Conservation (phyloP, 92 coral and sea anemone species). For the Bergia puertoricense region DNA sequence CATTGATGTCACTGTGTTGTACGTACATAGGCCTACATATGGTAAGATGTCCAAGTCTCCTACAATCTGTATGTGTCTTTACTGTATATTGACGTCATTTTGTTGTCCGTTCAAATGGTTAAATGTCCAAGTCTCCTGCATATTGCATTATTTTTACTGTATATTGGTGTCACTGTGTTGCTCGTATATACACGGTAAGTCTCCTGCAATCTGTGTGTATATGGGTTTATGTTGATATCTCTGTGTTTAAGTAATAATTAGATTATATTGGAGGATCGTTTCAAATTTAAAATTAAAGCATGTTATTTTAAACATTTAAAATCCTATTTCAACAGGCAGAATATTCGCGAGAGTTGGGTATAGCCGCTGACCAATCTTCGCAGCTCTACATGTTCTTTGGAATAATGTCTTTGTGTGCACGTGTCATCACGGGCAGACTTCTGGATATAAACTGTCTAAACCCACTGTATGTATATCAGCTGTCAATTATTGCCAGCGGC, state of each 20-base stretch:
- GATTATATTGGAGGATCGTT: background rate
- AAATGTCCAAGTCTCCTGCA: background rate
- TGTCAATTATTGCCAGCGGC: slow-evolving; percentile 2
- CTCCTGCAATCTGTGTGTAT: no score
- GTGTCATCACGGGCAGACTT: background rate
- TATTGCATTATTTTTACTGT: background rate
- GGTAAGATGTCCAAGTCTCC: background rate
- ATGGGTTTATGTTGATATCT: no score
- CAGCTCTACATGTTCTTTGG: slow-evolving; percentile 17
- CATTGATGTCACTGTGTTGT: background rate
- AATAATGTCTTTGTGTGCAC: background rate
- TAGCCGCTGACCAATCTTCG: slow-evolving; percentile 3
- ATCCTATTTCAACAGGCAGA: background rate
- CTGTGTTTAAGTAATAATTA: no score
- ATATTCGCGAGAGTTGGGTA: slow-evolving; percentile 13
- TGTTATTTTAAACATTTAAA: background rate
- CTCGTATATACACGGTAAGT: background rate
- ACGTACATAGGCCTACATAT: background rate
- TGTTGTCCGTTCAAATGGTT: background rate
- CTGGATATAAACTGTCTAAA: background rate
- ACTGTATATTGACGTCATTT: background rate
- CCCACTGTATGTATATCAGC: background rate
- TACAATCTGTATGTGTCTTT: background rate
- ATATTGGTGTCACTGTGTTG: background rate
- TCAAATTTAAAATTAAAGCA: background rate